Conservation (phyloP, 2,797 vertebrate species). For the Enteromius treurensis region DNA sequence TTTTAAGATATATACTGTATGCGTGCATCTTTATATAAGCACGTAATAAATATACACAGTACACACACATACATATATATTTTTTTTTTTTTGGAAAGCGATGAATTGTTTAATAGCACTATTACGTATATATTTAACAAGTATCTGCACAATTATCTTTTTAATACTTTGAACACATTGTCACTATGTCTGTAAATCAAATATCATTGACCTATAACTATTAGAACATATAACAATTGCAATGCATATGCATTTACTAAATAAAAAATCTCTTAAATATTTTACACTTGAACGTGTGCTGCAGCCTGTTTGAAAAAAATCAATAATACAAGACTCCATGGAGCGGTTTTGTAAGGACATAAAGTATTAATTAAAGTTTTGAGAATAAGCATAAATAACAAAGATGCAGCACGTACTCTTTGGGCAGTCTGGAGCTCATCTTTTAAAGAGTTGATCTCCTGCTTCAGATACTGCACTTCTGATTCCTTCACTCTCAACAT, state of each 20-base stretch:
- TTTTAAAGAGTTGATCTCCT: slow-evolving; percentile 75
- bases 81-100: no score
- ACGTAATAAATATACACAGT: no score
- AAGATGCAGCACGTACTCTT: slow-evolving; percentile 60
- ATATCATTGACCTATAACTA: not conserved
- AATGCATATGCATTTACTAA: not conserved
- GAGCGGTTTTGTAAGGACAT: not conserved
- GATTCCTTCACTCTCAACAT: slow-evolving; percentile 75
- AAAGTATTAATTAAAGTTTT: not conserved
- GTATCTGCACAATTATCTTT: not conserved
- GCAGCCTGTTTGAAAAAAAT: not conserved
- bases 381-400: no score
- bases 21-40: no score
- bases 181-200: not conserved
- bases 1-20: no score
- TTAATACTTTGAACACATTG: not conserved
- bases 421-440: slow-evolving; percentile 74
- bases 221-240: not conserved
- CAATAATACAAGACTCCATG: no score
- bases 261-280: not conserved
- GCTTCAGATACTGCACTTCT: slow-evolving; percentile 75
- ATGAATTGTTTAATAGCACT: no score
- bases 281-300: not conserved
- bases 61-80: no score
- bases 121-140: not conserved